Evolutionary conservation across 2,797 vertebrate species (phyloP), one percentile per base, ranked within the genome.

Genomic region (Hypotaenidia philippensis): DNA sequence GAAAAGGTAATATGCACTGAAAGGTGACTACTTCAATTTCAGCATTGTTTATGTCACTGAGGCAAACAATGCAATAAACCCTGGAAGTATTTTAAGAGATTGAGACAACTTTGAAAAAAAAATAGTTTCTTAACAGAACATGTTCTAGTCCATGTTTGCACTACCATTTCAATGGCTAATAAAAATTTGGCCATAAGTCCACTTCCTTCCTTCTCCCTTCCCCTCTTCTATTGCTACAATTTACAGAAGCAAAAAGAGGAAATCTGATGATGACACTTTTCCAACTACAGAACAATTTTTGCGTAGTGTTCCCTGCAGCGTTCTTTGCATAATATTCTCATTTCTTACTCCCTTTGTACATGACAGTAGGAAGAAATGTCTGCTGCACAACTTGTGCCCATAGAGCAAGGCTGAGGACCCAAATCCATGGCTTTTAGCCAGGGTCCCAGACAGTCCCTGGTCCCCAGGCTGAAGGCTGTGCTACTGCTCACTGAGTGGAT

Each of bases 231-330:
- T 31, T n/a, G 44, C 70, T 74, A 82, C 64, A 95, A 88, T 92
- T 86, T 91, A 88, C 47, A 92, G 93, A 93, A 95, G 85, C 69
- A 89, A 87, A 91, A 78, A 88, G 68, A 60, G 83, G 84, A 89
- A 70, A 89, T 74, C 44, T 63, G 57, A 61, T 76, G 72, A 64
- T 57, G 85, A 93, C 70, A 49, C 95, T 91, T 79, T 59, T 85
- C 85, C 87, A 78, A 20, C 15, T 14, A 59, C 66, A 94, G 70
- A 93, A 69, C 18, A 92, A 22, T 53, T 91, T 87, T 87, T 95
- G 83, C 72, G 91, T 89, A 52, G 20, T 68, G 76, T 90, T 92
- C 81, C 84, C 57, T 78, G 18, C 57, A 91, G 59, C 41, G 55
- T 60, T 86, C 79, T 91, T 75, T 72, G 69, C 84, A 34, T 72